Percentiles rank a stretch among this genome's conserved stretches.
Conservation (phyloP, 2,797 vertebrate species). For the Sphenopsis melanotis region DNA sequence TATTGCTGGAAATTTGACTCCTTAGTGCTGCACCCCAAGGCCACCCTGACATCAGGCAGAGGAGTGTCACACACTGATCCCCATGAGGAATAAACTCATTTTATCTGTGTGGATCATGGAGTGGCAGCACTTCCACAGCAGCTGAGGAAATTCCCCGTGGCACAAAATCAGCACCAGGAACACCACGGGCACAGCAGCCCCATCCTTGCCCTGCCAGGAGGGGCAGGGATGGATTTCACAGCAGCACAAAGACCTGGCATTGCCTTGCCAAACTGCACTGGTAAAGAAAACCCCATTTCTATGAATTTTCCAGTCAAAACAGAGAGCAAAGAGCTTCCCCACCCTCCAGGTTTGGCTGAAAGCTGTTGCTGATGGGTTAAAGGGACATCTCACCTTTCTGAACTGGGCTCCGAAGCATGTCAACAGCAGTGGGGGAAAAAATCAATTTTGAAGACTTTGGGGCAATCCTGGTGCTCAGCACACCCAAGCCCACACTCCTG, state of each 20-base stretch:
- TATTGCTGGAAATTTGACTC: background rate
- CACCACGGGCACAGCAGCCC: background rate
- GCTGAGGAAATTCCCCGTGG: fast-evolving
- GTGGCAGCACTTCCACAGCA: background rate
- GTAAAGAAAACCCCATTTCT: background rate
- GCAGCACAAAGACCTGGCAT: background rate
- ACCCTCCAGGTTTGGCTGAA: background rate
- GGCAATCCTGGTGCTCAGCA: background rate
- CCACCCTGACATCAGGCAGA: background rate
- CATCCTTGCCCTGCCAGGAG: background rate
- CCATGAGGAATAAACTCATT: background rate
- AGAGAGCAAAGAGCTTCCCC: background rate
- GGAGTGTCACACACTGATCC: background rate
- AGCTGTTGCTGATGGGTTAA: background rate
- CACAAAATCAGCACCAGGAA: background rate
- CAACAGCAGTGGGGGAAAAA: background rate
- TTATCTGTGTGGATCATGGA: background rate
- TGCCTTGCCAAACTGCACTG: background rate
- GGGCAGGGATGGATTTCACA: fast-evolving
- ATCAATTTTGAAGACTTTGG: background rate
- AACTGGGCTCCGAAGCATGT: background rate
- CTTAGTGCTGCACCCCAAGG: background rate
- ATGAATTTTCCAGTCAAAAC: background rate
- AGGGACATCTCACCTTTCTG: background rate
- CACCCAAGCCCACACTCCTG: background rate